A percentile compares a stretch with the other conserved stretches of the same genome.
phyloP scores from a whole-genome alignment of 2,113 vertebrate genomes.

The Myiagra hebetior region DNA sequence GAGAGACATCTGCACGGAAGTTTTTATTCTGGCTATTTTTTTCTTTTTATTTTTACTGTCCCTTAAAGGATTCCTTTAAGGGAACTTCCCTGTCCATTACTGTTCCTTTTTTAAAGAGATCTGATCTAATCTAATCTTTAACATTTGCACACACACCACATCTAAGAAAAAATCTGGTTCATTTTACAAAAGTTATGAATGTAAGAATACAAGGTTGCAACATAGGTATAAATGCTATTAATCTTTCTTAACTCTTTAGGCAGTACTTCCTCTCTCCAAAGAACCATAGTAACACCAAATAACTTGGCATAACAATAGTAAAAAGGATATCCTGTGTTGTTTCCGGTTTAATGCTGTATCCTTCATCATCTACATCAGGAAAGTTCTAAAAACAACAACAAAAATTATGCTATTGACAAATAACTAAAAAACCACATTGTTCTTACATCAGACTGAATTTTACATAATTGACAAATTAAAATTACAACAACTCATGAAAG shows the following conservation, averaged over 20 bases:
- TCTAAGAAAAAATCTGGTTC: neutral
- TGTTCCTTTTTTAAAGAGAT: neutral
- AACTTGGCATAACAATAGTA: neutral
- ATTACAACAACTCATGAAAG: neutral
- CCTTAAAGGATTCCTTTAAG: neutral
- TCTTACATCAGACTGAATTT: neutral
- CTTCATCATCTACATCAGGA: slow-evolving; percentile 93
- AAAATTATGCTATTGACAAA: neutral
- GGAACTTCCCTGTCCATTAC: neutral
- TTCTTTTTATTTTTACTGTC: neutral
- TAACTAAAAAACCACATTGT: neutral
- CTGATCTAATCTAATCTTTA: neutral
- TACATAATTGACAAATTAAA: neutral
- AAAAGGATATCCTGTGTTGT: slow-evolving; percentile 90
- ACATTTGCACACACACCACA: neutral
- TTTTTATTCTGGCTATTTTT: neutral
- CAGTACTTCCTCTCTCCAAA: neutral
- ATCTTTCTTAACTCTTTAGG: neutral
- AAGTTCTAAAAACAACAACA: slow-evolving; percentile 79
- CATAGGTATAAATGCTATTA: neutral
- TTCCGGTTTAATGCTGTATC: slow-evolving; percentile 95
- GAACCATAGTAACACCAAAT: neutral
- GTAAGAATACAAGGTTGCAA: neutral
- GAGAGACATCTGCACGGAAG: neutral
- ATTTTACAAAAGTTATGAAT: neutral